Evolutionary conservation across 1,140 invertebrate genomes (phyloP), one percentile per base, ranked within the genome.

Genomic region (Atopsyche davidsoni): DNA sequence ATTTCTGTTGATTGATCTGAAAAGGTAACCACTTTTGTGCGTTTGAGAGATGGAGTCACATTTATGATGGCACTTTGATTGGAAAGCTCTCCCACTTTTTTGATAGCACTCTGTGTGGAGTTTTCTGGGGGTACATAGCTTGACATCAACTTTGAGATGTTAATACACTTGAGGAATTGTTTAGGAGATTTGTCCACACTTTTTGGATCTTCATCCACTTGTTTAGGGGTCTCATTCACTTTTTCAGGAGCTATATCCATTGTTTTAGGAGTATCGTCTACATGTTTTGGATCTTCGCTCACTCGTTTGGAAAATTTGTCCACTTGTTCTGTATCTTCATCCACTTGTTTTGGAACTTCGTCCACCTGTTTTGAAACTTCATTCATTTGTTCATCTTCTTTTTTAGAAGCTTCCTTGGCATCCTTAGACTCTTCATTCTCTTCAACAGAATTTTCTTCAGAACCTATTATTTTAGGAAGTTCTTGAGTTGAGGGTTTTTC

Each of bases 111-210:
- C 32, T n/a, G n/a, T n/a, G n/a, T 34, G 3, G 32, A 13, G 32
- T 18, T 31, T 19, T 13, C 6, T 19, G 2, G 24, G 10, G 7
- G 43, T 2, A 25, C n/a, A n/a, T n/a, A n/a, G n/a, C n/a, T n/a
- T n/a, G 23, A 35, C 25, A 46, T 24, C 23, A 41, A 14, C 23
- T 31, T 50, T 11, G 24, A 13, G 3, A 50, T 50, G 19, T 41
- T 50, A n/a, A 50, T 36, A 41, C 47, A 50, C 19, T 36, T 46
- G 6, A 46, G 19, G 11, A 46, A 18, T 6, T 28, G 28, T 46
- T 35, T 46, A 16, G 13, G 11, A 28, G 19, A 17, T 46, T 24
- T 4, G 24, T 6, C 19, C 13, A 11, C 17, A 28, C 13, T 18
- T 11, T 44, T 25, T 14, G 10, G 4, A 21, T 44, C 22, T 44